Percentiles rank a stretch among this genome's conserved stretches.
Evolutionary conservation across 2,888 invertebrate genomes (phyloP).

Genomic region (Sminthurides aquaticus): DNA sequence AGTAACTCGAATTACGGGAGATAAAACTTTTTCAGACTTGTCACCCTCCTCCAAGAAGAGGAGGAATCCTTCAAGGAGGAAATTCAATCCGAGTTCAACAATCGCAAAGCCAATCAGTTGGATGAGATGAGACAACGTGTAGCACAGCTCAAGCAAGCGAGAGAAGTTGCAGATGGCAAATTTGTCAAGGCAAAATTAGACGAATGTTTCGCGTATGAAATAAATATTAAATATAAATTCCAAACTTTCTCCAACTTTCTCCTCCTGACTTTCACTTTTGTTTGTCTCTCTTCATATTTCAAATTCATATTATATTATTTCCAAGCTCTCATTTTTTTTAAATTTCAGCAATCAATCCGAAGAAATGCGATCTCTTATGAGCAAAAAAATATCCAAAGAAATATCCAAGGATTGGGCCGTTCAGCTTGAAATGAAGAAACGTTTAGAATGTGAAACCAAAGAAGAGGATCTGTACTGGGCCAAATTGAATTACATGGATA

Average conservation of each 20-base stretch:
- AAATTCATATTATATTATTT: background rate
- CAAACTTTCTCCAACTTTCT: too few relatives aligned
- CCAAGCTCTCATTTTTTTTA: background rate
- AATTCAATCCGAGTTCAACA: constrained; percentile 27
- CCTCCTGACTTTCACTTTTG: background rate
- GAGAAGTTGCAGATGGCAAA: constrained; percentile 32
- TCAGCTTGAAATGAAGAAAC: constrained; percentile 34
- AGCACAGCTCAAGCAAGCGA: constrained; percentile 24
- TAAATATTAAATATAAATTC: background rate
- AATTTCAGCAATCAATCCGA: constrained; percentile 31
- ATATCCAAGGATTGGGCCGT: constrained; percentile 37
- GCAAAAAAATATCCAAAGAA: constrained; percentile 33
- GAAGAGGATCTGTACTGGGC: constrained; percentile 38
- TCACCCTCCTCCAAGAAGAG: constrained; percentile 35
- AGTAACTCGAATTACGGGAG: too few relatives aligned
- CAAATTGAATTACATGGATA: constrained; percentile 29
- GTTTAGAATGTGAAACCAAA: constrained; percentile 33
- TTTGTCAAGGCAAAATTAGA: constrained; percentile 37
- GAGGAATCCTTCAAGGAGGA: constrained; percentile 26
- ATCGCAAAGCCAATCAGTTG: constrained; percentile 30
- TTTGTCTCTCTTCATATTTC: background rate
- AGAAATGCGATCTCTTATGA: constrained; percentile 34
- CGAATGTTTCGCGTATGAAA: constrained; percentile 34
- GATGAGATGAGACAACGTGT: constrained; percentile 36
- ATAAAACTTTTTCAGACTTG: too few relatives aligned